Evolutionary conservation across 2,113 vertebrate genomes (phyloP), one percentile per base, ranked within the genome.

Genomic region (Anguilla japonica): DNA sequence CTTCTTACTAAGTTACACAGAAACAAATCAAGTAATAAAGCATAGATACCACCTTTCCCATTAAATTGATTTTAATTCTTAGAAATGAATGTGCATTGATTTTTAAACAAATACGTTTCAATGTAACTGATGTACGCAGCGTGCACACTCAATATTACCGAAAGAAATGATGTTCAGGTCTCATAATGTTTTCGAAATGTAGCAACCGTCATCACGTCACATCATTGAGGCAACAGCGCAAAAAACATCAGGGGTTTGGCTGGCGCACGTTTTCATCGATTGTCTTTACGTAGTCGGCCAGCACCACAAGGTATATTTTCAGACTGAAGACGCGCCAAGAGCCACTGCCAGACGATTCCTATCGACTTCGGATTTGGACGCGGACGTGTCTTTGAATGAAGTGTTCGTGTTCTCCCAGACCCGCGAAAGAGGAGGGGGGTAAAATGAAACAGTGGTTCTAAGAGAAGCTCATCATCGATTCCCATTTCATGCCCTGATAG

Each of bases 401-500:
- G 71, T 13, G n/a, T 34, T n/a, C 71, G 71, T 75, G 71, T 71
- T 71, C 63, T 71, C 26, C 63, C 63, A 22, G 6, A 71, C 4
- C 34, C 71, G 26, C 2, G 71, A 75, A 75, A 75, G 71, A 6
- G 34, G 71, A 34, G 71, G 71, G 9, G 6, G 5, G 71, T 34
- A 75, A 75, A 75, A 75, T 75, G 71, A 75, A 75, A 75, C 71
- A 34, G 71, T 75, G 71, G 71, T 22, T 34, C 71, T 75, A 7
- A 75, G 71, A 5, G 9, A 14, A 34, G 71, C 71, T 75, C n/a
- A 34, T 75, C 71, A 75, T 75, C n/a, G 71, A 75, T 34, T 75
- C 71, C 71, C n/a, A 34, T 75, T 75, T 75, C 71, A 34, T 75
- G 71, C 71, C 71, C 71, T 75, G 71, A 75, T 75, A 75, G 71